These are phyloP conservation scores for Stichodactyla helianthus DNA, from an alignment of 64 coral and sea anemone genomes.

Conservation along the genomic window DNA sequence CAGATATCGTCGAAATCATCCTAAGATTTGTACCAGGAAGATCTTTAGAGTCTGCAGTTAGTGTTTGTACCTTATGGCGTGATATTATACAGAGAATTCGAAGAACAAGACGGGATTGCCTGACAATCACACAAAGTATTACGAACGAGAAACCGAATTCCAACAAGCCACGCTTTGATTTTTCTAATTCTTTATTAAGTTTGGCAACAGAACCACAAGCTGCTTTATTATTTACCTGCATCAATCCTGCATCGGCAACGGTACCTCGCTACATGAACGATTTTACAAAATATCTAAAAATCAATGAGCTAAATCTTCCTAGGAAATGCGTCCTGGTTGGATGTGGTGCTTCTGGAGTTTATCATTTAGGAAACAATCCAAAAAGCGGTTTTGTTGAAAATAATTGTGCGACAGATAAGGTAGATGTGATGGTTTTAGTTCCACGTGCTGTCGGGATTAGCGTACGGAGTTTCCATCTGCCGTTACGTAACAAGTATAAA, in stretches of 20 bases:
- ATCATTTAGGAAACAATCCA: slow-evolving; percentile 1
- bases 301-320: slow-evolving; percentile 9
- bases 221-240: not conserved
- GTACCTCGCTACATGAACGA: not conserved
- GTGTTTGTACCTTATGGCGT: slow-evolving; percentile 67
- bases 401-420: not conserved
- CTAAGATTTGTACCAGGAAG: slow-evolving; percentile 62
- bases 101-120: slow-evolving; percentile 58
- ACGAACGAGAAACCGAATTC: not conserved
- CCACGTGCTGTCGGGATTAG: slow-evolving; percentile 30
- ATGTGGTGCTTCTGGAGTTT: slow-evolving; percentile 29
- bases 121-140: not conserved
- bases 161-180: slow-evolving; percentile 14
- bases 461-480: slow-evolving; percentile 32
- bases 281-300: not conserved
- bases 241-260: not conserved
- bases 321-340: slow-evolving; percentile 34
- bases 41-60: slow-evolving; percentile 46
- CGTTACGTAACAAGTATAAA: slow-evolving; percentile 65
- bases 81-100: slow-evolving; percentile 58
- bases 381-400: not conserved
- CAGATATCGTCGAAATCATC: slow-evolving; percentile 81
- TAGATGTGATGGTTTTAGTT: slow-evolving; percentile 34
- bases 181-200: not conserved
- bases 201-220: slow-evolving; percentile 14